phyloP scores from a whole-genome alignment of 2,888 invertebrate species.

The Andrena bucephala region DNA sequence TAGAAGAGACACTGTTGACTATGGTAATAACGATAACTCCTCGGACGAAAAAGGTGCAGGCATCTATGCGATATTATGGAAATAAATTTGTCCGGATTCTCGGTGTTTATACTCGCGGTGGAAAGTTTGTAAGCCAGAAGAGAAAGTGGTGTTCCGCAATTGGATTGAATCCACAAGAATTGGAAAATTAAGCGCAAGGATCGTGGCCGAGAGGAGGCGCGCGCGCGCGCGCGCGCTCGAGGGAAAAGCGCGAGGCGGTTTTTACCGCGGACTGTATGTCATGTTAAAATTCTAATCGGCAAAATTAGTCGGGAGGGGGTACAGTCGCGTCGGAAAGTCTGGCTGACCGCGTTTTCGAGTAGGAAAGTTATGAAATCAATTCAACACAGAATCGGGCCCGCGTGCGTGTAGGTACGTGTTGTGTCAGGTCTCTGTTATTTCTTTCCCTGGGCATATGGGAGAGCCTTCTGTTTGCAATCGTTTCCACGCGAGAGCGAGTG shows the following conservation, averaged over 20 bases:
- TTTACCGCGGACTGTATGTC: constrained; percentile 72
- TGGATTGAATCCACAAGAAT: too few relatives aligned
- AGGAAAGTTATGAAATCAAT: constrained; percentile 82
- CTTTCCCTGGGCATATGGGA: constrained; percentile 21
- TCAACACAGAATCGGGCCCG: constrained; percentile 60
- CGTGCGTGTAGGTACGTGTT: not conserved
- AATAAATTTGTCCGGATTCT: constrained; percentile 28
- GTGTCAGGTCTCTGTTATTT: constrained; percentile 35
- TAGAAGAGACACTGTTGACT: constrained; percentile 1
- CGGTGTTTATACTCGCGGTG: constrained; percentile 16
- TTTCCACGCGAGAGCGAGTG: constrained; percentile 20
- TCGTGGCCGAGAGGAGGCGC: too few relatives aligned
- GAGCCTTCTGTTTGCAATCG: constrained; percentile 2
- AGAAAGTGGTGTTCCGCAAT: constrained; percentile 40
- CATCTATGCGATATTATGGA: not conserved
- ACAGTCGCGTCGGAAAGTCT: constrained; percentile 78
- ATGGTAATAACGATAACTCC: not conserved
- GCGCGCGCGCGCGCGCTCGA: not conserved
- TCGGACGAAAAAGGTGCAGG: not conserved
- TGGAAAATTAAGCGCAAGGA: too few relatives aligned
- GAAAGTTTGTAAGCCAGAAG: constrained; percentile 22
- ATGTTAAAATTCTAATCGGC: constrained; percentile 83
- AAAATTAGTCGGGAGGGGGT: constrained; percentile 80
- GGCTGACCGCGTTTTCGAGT: constrained; percentile 80
- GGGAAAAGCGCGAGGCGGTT: constrained; percentile 38